Base-by-base conservation (phyloP, 1,140 invertebrate genomes). In the Archivesica marissinica region DNA sequence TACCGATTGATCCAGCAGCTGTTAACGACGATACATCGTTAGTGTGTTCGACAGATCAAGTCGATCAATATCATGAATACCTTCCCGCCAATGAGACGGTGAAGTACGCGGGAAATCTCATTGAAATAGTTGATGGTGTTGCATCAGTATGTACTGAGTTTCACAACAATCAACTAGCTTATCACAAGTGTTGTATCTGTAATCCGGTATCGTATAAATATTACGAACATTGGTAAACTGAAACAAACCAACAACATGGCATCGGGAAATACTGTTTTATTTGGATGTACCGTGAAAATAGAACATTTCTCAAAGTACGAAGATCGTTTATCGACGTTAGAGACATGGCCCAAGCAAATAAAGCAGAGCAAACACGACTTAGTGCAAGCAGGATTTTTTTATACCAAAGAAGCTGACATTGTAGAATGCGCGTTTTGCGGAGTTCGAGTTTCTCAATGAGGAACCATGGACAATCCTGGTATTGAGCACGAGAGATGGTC, bases 301-400 rank as follows among this genome's bases (percentile, higher is more conserved):
- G 20, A 56, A 17, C 52, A 56, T 4, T 76, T 54, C 20, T 25
- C 47, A 23, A 76, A 54, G 0, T 76, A 76, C 56, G 50, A 76
- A 38, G 50, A 76, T 30, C 72, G 72, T 11, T 28, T 56, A 9
- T 7, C 72, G 30, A 47, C 68, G 0, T 72, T 47, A 44, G 2
- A 72, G 47, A 72, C 33, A 44, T 72, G 68, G 68, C 68, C 68
- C 6, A 41, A 41, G 20, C 72, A 76, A 30, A 52, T 76, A 50
- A 76, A 76, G n/a, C 72, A 76, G 52, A 28, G 56, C 33, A 76
- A 76, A 76, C 35, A 30, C 23, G 50, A n/a, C 6, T 23, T 76
- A 38, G 72, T 30, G 20, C 9, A 30, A 15, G 44, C 47, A n/a
- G 72, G 72, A 76, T 76, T 76, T 35, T 54, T 76, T 54, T 76